Percentiles rank a stretch among this genome's conserved stretches.
Evolutionary conservation across 1,140 invertebrate species (phyloP).

Genomic region (Saccostrea glomerata): DNA sequence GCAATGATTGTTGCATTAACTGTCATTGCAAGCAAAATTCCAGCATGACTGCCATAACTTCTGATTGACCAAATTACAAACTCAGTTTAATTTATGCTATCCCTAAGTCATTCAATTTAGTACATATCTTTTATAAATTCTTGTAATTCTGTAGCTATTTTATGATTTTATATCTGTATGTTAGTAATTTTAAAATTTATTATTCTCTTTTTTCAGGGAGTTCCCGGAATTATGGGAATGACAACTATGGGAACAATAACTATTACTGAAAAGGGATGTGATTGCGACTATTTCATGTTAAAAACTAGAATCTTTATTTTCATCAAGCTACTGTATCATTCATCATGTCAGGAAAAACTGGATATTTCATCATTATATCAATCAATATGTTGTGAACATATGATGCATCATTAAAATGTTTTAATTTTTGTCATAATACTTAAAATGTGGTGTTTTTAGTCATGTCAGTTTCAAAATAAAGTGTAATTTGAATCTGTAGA

Average conservation of each 20-base stretch:
- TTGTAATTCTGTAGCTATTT: too few species aligned
- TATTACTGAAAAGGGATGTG: slow-evolving; percentile 15
- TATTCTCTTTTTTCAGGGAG: neutral
- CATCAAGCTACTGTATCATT: neutral
- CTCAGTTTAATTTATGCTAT: too few species aligned
- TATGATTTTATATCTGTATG: too few species aligned
- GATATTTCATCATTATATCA: neutral
- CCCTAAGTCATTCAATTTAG: too few species aligned
- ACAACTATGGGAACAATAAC: neutral
- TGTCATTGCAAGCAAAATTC: too few species aligned
- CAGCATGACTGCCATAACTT: too few species aligned
- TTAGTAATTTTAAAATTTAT: neutral
- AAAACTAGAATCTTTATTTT: neutral
- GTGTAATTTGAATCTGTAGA: too few species aligned
- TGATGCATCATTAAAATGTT: neutral
- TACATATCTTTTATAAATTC: too few species aligned
- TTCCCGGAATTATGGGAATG: slow-evolving; percentile 13
- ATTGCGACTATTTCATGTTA: neutral
- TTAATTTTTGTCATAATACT: neutral
- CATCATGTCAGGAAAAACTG: neutral
- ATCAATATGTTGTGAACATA: neutral
- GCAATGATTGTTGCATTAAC: too few species aligned
- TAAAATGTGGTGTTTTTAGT: neutral
- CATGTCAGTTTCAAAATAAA: neutral
- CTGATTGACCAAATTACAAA: too few species aligned